Conservation (phyloP, 2,113 vertebrate species). For the Eonycteris spelaea region DNA sequence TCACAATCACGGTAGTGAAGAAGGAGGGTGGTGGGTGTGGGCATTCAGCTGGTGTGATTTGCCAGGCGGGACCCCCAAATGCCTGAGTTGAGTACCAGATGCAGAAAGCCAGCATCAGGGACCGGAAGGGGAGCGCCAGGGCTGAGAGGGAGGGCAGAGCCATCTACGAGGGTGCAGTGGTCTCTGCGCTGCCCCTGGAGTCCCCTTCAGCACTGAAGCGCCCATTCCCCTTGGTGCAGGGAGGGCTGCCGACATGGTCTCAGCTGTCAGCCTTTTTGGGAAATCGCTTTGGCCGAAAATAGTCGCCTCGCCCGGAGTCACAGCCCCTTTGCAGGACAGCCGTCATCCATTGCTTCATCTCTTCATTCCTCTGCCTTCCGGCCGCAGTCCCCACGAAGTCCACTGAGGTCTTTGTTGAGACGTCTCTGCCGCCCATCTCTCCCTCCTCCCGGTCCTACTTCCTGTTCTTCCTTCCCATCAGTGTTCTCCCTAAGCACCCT, state of each 20-base stretch:
- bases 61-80: not conserved
- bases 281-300: not conserved
- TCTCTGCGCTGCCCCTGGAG: not conserved
- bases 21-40: not conserved
- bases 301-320: not conserved
- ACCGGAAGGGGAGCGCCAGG: not conserved
- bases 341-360: not conserved
- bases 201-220: not conserved
- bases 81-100: not conserved
- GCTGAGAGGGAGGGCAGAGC: not conserved
- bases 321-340: not conserved
- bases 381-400: not conserved
- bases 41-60: not conserved
- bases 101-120: not conserved
- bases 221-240: not conserved
- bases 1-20: not conserved
- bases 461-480: not conserved
- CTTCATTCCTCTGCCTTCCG: not conserved
- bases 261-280: not conserved
- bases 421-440: too few relatives aligned
- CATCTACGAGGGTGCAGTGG: too few relatives aligned
- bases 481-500: not conserved
- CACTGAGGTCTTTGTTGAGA: not conserved
- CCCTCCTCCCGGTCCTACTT: not conserved
- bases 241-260: too few relatives aligned